A percentile compares a stretch with the other conserved stretches of the same genome.
Conservation (phyloP, 2,797 vertebrate genomes). For the Myripristis murdjan region DNA sequence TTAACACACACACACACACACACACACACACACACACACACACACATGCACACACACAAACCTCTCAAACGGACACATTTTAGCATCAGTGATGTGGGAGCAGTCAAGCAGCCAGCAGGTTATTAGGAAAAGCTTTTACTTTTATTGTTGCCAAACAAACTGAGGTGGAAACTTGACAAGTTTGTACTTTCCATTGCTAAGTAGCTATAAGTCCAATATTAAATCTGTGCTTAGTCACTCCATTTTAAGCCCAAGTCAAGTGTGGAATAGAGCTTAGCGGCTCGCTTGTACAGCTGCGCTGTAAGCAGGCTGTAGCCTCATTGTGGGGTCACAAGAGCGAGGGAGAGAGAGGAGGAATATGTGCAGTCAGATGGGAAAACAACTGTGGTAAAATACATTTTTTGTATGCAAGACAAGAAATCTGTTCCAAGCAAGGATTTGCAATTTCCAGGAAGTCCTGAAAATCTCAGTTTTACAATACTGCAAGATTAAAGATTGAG, state of each 20-base stretch:
- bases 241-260: constrained; percentile 61
- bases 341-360: neutral
- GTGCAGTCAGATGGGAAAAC: constrained; percentile 8
- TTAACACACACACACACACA: constrained; percentile 11
- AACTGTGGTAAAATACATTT: neutral
- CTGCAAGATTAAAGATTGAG: neutral
- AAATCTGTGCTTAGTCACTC: constrained; percentile 74
- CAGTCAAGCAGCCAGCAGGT: constrained; percentile 64
- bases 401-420: neutral
- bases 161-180: constrained; percentile 56
- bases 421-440: constrained; percentile 18
- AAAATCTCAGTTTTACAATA: constrained; percentile 14
- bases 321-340: neutral
- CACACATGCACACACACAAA: constrained; percentile 27
- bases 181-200: constrained; percentile 62
- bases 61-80: constrained; percentile 45
- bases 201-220: constrained; percentile 63
- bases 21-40: constrained; percentile 9
- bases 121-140: constrained; percentile 56
- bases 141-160: constrained; percentile 59
- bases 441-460: constrained; percentile 22
- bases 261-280: constrained; percentile 44
- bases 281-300: constrained; percentile 14
- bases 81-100: constrained; percentile 32
- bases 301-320: neutral